Percentiles rank a stretch among this genome's conserved stretches.
These are phyloP conservation scores for Hirtodrosophila cameraria DNA, from an alignment of 2,888 invertebrate species.

Conservation along the genomic window DNA sequence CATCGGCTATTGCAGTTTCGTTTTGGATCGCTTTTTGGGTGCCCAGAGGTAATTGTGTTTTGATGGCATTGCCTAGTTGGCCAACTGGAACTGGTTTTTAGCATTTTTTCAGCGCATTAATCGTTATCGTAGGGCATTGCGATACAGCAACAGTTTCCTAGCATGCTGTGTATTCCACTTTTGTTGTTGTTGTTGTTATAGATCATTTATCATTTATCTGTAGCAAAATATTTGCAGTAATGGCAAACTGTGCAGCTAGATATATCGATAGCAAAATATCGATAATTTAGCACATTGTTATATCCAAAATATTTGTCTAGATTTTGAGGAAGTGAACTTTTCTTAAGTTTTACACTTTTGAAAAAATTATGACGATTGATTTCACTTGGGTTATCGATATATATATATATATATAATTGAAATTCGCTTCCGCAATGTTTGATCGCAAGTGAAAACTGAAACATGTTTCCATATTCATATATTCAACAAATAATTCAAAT, in stretches of 20 bases:
- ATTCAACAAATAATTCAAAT: no score
- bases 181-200: not conserved
- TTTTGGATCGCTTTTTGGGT: constrained; percentile 44
- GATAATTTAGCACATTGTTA: no score
- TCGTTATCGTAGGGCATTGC: constrained; percentile 39
- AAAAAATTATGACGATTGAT: no score
- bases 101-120: constrained; percentile 1
- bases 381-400: no score
- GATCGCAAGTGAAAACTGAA: no score
- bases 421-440: no score
- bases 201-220: not conserved
- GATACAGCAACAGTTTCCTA: constrained; percentile 18
- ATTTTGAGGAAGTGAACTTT: no score
- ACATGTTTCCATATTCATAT: no score
- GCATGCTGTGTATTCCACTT: not conserved
- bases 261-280: not conserved
- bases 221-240: not conserved
- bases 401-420: no score
- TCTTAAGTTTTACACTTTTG: no score
- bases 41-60: constrained; percentile 67
- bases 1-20: constrained; percentile 66
- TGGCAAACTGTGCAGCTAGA: not conserved
- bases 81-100: constrained; percentile 50
- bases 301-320: no score
- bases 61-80: constrained; percentile 66